A percentile compares a stretch with the other conserved stretches of the same genome.
phyloP scores from a whole-genome alignment of 2,797 vertebrate genomes.

The Poecilia picta region DNA sequence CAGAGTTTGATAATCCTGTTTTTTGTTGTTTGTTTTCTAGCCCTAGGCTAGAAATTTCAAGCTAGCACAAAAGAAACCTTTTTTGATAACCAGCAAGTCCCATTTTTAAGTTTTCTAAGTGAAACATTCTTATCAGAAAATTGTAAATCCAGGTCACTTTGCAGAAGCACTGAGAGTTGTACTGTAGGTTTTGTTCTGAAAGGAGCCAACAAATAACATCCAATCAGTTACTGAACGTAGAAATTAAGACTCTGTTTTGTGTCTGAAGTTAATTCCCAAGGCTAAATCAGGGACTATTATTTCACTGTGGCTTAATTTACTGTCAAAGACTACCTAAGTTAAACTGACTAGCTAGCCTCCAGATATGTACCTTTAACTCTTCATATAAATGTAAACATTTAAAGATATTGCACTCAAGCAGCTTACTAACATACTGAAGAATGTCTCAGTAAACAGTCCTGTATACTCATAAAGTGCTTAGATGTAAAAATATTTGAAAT shows the following conservation, averaged over 20 bases:
- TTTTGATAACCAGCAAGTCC: background rate
- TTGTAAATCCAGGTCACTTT: constrained; percentile 22
- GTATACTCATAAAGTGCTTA: constrained; percentile 76
- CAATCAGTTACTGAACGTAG: constrained; percentile 23
- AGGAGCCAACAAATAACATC: constrained; percentile 42
- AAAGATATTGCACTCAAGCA: constrained; percentile 73
- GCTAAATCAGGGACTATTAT: constrained; percentile 69
- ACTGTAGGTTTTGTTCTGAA: background rate
- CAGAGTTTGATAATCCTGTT: background rate
- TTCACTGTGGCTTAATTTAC: constrained; percentile 54
- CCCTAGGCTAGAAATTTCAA: background rate
- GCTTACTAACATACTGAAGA: constrained; percentile 51
- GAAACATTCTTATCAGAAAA: constrained; percentile 8
- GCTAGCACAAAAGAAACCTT: background rate
- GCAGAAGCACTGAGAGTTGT: background rate
- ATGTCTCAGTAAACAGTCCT: constrained; percentile 51
- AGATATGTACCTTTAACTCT: constrained; percentile 62
- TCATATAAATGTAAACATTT: constrained; percentile 78
- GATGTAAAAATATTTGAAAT: constrained; percentile 60
- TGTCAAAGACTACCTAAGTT: constrained; percentile 42
- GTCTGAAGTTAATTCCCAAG: constrained; percentile 45
- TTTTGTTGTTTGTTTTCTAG: background rate
- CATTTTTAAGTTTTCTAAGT: background rate
- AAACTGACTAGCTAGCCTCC: constrained; percentile 38
- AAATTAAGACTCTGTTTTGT: constrained; percentile 32